These are phyloP conservation scores for Hipparchia sbordonii DNA, from an alignment of 2,888 invertebrate species.

Conservation along the genomic window DNA sequence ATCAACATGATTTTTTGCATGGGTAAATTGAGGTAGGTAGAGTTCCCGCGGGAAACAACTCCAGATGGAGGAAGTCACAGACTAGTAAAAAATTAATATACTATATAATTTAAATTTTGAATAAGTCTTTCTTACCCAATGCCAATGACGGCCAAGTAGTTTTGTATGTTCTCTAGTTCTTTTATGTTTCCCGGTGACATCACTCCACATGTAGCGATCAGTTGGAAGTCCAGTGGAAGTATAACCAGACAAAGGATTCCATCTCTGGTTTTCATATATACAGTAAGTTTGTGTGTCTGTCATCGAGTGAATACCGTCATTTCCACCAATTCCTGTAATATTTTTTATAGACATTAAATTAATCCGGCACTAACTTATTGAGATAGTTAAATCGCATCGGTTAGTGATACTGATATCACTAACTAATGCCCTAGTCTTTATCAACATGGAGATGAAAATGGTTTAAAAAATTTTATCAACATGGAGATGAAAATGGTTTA, in stretches of 20 bases:
- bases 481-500: too few relatives aligned
- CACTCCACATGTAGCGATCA: conserved; percentile 96
- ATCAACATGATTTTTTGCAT: too few relatives aligned
- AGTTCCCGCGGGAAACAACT: too few relatives aligned
- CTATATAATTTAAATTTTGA: not conserved
- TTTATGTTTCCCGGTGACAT: conserved; percentile 91
- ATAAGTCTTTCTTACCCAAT: conserved; percentile 85
- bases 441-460: too few relatives aligned
- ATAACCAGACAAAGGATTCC: conserved; percentile 96
- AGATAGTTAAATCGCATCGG: too few relatives aligned
- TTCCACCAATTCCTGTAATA: conserved; percentile 65
- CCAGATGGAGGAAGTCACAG: too few relatives aligned
- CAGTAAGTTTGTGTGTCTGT: conserved; percentile 93
- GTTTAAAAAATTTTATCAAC: too few relatives aligned
- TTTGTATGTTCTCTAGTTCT: conserved; percentile 93
- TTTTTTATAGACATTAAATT: not conserved
- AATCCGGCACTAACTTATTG: too few relatives aligned
- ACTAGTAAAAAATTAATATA: too few relatives aligned
- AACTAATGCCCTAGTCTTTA: too few relatives aligned
- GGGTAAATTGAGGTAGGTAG: too few relatives aligned
- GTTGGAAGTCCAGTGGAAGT: conserved; percentile 93
- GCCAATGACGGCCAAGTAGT: conserved; percentile 93
- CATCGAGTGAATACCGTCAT: conserved; percentile 86
- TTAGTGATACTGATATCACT: too few relatives aligned
- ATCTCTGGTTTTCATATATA: conserved; percentile 96